Evolutionary conservation across 2,797 vertebrate species (phyloP), one percentile per base, ranked within the genome.

Genomic region (Labeo calbasu): DNA sequence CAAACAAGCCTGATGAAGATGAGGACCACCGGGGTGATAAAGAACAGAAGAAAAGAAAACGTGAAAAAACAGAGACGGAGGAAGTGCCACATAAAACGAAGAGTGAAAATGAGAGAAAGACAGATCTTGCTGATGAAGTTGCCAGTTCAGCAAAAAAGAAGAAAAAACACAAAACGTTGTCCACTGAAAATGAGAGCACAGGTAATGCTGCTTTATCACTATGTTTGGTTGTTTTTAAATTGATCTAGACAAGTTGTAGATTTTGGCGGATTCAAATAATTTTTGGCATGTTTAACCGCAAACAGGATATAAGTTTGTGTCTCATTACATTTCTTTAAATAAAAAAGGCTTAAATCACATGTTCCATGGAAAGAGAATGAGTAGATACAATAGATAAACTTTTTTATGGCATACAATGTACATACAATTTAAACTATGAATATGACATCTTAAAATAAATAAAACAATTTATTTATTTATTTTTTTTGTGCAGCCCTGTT

Each of bases 41-140:
- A 43, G 8, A 13, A 28, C 82, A 50, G 43, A 88, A 75, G 73
- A 92, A 89, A 86, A 89, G 85, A 57, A 85, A 86, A 70, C 23
- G 19, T 0, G 75, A 89, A 0, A 14, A 66, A 1, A 70, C 88
- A 83, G 77, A 84, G 23, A 7, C 17, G 32, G 88, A 87, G 66
- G 75, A 19, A 53, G 81, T 51, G 25, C 71, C 32, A 11, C 17
- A 5, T 3, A 51, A 83, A 81, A 79, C 68, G 77, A 84, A 43
- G 75, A 86, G n/a, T 55, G 65, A 10, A 81, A 87, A 19, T 13
- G 1, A 3, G 15, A 43, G 68, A 50, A 57, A 59, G 28, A 40
- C 15, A 59, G 13, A 61, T 14, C 85, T 81, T 21, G 43, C 9
- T 19, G 57, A 85, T 28, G 86, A 84, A 13, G 40, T 9, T 14